phyloP scores from a whole-genome alignment of 2,797 vertebrate species.

The Clarias laeviceps region DNA sequence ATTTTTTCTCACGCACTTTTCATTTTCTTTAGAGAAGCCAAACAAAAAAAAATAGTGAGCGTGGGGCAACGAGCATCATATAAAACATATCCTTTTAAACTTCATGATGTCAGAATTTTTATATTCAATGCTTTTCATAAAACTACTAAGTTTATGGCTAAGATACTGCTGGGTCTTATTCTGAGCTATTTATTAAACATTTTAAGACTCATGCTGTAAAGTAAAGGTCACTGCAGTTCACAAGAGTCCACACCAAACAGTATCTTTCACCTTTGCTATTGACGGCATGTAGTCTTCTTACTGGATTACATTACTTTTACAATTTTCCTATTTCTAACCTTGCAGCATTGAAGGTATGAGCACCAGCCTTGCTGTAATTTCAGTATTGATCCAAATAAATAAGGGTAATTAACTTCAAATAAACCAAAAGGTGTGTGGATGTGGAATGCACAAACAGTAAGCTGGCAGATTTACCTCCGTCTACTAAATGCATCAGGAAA shows the following conservation, averaged over 20 bases:
- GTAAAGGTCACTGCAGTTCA: background rate
- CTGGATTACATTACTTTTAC: too few relatives aligned
- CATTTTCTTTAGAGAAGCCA: conserved; percentile 11
- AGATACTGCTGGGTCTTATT: background rate
- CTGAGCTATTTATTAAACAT: background rate
- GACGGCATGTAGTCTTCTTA: too few relatives aligned
- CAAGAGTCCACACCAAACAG: background rate
- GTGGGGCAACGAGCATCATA: background rate
- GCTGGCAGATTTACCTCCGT: too few relatives aligned
- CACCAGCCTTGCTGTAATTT: too few relatives aligned
- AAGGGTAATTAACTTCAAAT: too few relatives aligned
- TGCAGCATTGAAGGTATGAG: too few relatives aligned
- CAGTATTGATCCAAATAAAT: too few relatives aligned
- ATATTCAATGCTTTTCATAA: background rate
- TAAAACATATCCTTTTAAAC: conserved; percentile 14
- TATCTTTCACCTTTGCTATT: background rate
- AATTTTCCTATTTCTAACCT: too few relatives aligned
- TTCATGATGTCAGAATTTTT: background rate
- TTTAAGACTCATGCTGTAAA: background rate
- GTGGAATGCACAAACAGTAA: too few relatives aligned
- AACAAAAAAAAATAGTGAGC: conserved; percentile 1
- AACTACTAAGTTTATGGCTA: background rate
- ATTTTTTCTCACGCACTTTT: background rate
- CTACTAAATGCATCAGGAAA: too few relatives aligned
- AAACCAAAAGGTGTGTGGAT: too few relatives aligned